A percentile compares a stretch with the other conserved stretches of the same genome.
Conservation (phyloP, 2,113 vertebrate species). For the Elephas maximus region DNA sequence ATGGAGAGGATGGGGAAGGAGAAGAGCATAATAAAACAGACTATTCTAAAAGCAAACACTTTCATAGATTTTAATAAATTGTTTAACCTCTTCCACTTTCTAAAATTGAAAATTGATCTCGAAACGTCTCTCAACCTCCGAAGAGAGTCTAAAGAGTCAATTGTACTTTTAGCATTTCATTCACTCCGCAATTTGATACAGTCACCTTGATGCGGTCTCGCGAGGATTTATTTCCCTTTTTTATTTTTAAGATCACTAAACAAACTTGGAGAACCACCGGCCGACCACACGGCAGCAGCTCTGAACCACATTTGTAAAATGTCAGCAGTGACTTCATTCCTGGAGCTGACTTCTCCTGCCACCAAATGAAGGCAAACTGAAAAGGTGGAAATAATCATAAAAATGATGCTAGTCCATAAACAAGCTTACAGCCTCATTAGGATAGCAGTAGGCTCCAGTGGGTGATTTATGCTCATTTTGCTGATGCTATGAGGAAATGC, state of each 20-base stretch:
- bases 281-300: conserved; percentile 89
- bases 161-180: conserved; percentile 94
- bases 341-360: conserved; percentile 90
- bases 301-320: conserved; percentile 89
- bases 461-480: conserved; percentile 95
- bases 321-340: conserved; percentile 88
- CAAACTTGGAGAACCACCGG: conserved; percentile 88
- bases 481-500: conserved; percentile 96
- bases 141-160: conserved; percentile 89
- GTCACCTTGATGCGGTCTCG: conserved; percentile 92
- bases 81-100: conserved; percentile 90
- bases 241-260: conserved; percentile 87
- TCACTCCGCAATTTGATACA: conserved; percentile 93
- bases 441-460: conserved; percentile 94
- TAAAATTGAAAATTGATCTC: conserved; percentile 90
- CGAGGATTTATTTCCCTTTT: conserved; percentile 87
- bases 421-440: conserved; percentile 99
- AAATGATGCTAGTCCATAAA: conserved; percentile 96
- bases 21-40: conserved; percentile 86
- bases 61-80: conserved; percentile 88
- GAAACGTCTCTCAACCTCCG: conserved; percentile 87
- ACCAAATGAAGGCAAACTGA: conserved; percentile 93
- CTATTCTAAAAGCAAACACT: conserved; percentile 87
- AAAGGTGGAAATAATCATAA: conserved; percentile 97
- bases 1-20: conserved; percentile 93